Evolutionary conservation across 2,888 invertebrate species (phyloP).

Genomic region (Ptilodon capucinus): DNA sequence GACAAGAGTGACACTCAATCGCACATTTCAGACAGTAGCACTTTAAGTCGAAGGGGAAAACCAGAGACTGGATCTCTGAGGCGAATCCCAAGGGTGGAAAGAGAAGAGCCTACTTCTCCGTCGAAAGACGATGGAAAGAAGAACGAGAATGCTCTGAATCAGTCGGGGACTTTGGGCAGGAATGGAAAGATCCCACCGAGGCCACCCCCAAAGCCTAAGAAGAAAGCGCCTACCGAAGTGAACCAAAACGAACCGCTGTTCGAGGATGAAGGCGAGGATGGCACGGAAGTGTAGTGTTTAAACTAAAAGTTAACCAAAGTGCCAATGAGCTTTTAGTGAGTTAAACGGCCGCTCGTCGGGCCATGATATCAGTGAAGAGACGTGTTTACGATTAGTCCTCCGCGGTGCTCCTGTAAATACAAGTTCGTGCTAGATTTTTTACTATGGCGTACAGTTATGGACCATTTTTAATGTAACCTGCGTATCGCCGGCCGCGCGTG

Average conservation of each 20-base stretch:
- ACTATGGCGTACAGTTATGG: slow-evolving; percentile 76
- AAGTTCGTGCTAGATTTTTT: slow-evolving; percentile 79
- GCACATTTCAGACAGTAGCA: slow-evolving; percentile 62
- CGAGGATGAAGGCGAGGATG: slow-evolving; percentile 94
- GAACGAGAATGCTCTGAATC: slow-evolving; percentile 63
- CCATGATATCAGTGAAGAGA: slow-evolving; percentile 38
- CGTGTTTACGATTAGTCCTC: slow-evolving; percentile 52
- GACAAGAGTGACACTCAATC: slow-evolving; percentile 63
- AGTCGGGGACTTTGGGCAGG: slow-evolving; percentile 73
- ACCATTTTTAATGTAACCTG: slow-evolving; percentile 60
- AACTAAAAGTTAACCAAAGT: slow-evolving; percentile 62
- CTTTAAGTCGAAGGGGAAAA: slow-evolving; percentile 73
- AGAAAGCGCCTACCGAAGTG: slow-evolving; percentile 84
- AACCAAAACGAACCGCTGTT: slow-evolving; percentile 87
- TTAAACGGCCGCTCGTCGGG: slow-evolving; percentile 28
- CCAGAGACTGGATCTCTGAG: slow-evolving; percentile 79
- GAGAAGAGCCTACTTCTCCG: slow-evolving; percentile 62
- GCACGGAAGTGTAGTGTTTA: slow-evolving; percentile 90
- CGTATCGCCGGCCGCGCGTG: slow-evolving; percentile 27
- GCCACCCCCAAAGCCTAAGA: slow-evolving; percentile 92
- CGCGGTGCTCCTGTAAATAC: slow-evolving; percentile 80
- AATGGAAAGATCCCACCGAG: slow-evolving; percentile 90
- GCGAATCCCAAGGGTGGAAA: slow-evolving; percentile 60
- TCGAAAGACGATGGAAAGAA: slow-evolving; percentile 65
- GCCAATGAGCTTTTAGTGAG: slow-evolving; percentile 77